A percentile compares a stretch with the other conserved stretches of the same genome.
Evolutionary conservation across 2,113 vertebrate species (phyloP).

Genomic region (Cryptomyrus ogoouensis): DNA sequence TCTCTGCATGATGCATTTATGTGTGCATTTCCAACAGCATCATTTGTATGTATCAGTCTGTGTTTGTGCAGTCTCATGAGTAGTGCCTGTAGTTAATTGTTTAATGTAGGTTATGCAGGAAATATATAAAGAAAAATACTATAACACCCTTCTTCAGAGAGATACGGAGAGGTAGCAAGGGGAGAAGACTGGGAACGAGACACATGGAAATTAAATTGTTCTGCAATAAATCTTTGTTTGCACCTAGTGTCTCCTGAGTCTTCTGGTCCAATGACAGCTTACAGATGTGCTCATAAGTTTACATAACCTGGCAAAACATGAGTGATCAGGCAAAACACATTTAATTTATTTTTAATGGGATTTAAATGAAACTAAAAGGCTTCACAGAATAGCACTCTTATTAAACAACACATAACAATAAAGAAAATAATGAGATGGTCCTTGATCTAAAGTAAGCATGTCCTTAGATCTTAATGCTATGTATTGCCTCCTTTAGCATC

Average conservation of each 20-base stretch:
- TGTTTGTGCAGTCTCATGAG: slow-evolving; percentile 43
- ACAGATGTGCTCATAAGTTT: not conserved
- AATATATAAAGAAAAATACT: slow-evolving; percentile 55
- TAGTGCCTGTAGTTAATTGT: slow-evolving; percentile 59
- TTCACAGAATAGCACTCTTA: not conserved
- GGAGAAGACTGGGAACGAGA: not conserved
- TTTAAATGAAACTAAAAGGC: not conserved
- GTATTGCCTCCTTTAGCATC: not conserved
- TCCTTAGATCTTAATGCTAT: not conserved
- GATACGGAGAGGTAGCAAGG: not conserved
- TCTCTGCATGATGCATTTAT: not conserved
- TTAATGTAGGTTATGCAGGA: slow-evolving; percentile 56
- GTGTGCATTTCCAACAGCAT: not conserved
- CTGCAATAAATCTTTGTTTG: not conserved
- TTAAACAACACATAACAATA: not conserved
- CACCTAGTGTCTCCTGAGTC: not conserved
- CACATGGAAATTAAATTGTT: not conserved
- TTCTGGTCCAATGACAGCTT: not conserved
- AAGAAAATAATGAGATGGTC: not conserved
- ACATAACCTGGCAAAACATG: not conserved
- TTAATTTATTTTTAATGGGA: not conserved
- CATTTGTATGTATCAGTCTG: slow-evolving; percentile 28
- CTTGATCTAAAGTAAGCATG: not conserved
- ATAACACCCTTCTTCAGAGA: slow-evolving; percentile 6
- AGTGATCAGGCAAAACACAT: not conserved